Evolutionary conservation across 2,113 vertebrate genomes (phyloP).

Genomic region (Myotis brandtii): DNA sequence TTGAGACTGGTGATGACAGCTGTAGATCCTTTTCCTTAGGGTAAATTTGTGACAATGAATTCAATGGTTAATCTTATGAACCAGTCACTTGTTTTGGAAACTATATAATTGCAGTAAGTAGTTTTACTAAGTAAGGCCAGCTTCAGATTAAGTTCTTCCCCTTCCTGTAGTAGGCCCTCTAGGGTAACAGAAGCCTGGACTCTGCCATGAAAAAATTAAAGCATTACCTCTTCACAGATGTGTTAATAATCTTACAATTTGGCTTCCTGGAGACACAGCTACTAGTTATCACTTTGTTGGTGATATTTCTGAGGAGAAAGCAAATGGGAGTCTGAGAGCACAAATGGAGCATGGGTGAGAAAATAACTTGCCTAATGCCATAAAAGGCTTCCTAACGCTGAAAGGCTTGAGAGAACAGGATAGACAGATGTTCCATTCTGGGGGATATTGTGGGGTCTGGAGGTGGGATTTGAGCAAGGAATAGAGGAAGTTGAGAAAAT

Average conservation of each 20-base stretch:
- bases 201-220: not conserved
- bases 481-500: slow-evolving; percentile 11
- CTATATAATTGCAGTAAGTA: not conserved
- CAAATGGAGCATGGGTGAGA: not conserved
- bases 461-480: not conserved
- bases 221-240: not conserved
- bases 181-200: not conserved
- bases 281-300: not conserved
- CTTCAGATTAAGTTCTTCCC: not conserved
- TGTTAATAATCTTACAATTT: not conserved
- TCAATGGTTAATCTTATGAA: not conserved
- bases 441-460: not conserved
- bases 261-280: not conserved
- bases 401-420: not conserved
- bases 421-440: not conserved
- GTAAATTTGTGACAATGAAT: slow-evolving; percentile 7
- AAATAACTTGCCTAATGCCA: not conserved
- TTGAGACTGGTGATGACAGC: not conserved
- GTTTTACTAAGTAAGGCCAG: not conserved
- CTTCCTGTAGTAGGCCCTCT: not conserved
- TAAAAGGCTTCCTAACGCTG: not conserved
- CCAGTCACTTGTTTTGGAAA: not conserved
- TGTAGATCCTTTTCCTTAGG: slow-evolving; percentile 11
- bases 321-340: not conserved
- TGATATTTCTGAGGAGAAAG: not conserved